Conservation (phyloP, 2,113 vertebrate genomes). For the Zapornia atra region DNA sequence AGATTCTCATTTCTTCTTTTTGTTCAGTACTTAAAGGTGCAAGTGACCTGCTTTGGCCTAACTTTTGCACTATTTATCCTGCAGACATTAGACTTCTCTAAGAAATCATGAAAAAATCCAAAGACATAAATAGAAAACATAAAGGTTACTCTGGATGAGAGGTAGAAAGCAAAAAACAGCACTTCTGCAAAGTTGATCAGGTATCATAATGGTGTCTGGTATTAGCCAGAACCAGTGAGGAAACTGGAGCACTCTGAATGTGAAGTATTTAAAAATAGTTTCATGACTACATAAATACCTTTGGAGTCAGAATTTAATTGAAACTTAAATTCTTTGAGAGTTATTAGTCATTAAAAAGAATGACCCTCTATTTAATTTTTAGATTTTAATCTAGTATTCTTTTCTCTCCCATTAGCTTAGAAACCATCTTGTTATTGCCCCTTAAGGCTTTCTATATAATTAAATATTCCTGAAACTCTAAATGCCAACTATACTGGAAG, state of each 20-base stretch:
- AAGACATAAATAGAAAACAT: not conserved
- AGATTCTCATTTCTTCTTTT: not conserved
- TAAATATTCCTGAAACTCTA: conserved; percentile 58
- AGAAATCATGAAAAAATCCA: not conserved
- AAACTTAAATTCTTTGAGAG: conserved; percentile 70
- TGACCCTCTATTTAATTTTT: conserved; percentile 69
- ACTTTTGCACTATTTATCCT: not conserved
- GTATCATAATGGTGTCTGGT: conserved; percentile 4
- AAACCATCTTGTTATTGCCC: conserved; percentile 45
- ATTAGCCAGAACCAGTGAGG: conserved; percentile 13
- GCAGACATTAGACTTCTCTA: not conserved
- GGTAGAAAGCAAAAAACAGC: not conserved
- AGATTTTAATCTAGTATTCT: conserved; percentile 62
- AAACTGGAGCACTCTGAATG: conserved; percentile 54
- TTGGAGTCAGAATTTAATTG: conserved; percentile 70
- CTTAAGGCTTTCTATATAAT: conserved; percentile 64
- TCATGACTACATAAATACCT: conserved; percentile 63
- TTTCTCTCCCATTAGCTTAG: conserved; percentile 60
- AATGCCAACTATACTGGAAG: not conserved
- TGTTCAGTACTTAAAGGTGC: not conserved
- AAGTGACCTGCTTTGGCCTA: not conserved
- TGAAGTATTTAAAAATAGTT: conserved; percentile 68
- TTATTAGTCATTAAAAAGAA: conserved; percentile 67
- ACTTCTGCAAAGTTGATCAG: not conserved
- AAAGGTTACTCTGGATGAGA: not conserved